Evolutionary conservation across 2,113 vertebrate species (phyloP).

Genomic region (Thalassoma bifasciatum): DNA sequence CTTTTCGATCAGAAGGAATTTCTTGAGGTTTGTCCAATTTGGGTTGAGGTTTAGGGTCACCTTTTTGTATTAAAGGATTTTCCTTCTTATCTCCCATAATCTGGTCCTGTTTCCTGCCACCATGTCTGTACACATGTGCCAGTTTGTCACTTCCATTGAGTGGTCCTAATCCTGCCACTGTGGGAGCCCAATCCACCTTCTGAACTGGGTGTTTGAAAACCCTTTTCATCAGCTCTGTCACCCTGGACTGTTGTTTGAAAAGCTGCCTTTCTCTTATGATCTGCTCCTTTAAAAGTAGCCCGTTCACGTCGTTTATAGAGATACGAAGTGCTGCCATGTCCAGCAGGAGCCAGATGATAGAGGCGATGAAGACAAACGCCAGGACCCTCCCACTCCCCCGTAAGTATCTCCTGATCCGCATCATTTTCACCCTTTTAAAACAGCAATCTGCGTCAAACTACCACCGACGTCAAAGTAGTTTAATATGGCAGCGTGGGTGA

Average conservation of each 20-base stretch:
- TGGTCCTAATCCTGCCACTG: conserved; percentile 13
- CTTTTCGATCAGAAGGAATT: neutral
- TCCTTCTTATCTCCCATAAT: neutral
- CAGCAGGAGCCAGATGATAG: conserved; percentile 92
- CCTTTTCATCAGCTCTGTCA: conserved; percentile 14
- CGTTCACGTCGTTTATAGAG: conserved; percentile 86
- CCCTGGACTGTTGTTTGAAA: conserved; percentile 34
- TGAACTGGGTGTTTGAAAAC: conserved; percentile 67
- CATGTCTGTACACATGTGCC: conserved; percentile 62
- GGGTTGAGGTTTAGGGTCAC: neutral
- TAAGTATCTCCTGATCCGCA: conserved; percentile 87
- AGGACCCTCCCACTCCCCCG: conserved; percentile 90
- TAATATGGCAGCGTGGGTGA: neutral
- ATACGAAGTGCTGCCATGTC: conserved; percentile 94
- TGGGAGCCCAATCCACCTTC: conserved; percentile 38
- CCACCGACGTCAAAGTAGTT: neutral
- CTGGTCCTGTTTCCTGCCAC: neutral
- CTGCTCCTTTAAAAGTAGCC: conserved; percentile 77
- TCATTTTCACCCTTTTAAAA: conserved; percentile 21
- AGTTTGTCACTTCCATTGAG: conserved; percentile 17
- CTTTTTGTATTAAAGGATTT: neutral
- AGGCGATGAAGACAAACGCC: conserved; percentile 90
- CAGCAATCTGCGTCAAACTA: neutral
- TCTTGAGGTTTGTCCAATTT: neutral
- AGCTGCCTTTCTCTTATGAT: conserved; percentile 68